Base-by-base conservation (phyloP, 2,888 invertebrate species). In the Netelia virgata region DNA sequence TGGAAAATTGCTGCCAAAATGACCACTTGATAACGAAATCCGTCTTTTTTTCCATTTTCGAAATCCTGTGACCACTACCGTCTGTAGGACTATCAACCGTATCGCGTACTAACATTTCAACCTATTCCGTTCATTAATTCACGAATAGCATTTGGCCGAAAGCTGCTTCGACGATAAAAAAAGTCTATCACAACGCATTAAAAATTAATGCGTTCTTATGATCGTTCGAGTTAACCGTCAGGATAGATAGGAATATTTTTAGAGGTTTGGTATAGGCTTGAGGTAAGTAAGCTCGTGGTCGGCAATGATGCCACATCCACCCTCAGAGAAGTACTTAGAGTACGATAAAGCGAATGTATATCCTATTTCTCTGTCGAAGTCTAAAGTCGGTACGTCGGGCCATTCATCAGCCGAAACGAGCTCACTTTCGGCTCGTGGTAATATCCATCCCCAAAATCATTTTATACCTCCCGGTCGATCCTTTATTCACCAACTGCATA, bases 361-460 rank as follows among this genome's bases (percentile, higher is more conserved):
- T 83, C 57, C 20, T 85, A 74, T 83, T 82, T 87, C 82, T 85
- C 86, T 82, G 76, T 74, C 68, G 47, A 84, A 79, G 36, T 70
- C 43, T 47, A 43, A 53, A 86, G 84, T 89, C 86, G 87, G 89
- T 88, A 88, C 81, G 76, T 69, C 50, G 70, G 43, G 57, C 75
- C 79, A 77, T 88, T 82, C 70, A 80, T 89, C 87, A 84, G 77
- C 64, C 77, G 83, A 75, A 88, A 88, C 86, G 87, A 87, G 87
- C 85, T 88, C 84, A 88, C 87, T 86, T 87, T 81, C 53, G 78
- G 70, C 73, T 59, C 28, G 18, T 43, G 50, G 85, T 88, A 84
- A 88, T 84, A 84, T 82, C 80, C 82, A 79, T 68, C 72, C 61
- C 16, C 68, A 77, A 88, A 89, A 88, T 88, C 87, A 90, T 90